phyloP scores from a whole-genome alignment of 2,113 vertebrate species.

The Cyprichromis sp. region DNA sequence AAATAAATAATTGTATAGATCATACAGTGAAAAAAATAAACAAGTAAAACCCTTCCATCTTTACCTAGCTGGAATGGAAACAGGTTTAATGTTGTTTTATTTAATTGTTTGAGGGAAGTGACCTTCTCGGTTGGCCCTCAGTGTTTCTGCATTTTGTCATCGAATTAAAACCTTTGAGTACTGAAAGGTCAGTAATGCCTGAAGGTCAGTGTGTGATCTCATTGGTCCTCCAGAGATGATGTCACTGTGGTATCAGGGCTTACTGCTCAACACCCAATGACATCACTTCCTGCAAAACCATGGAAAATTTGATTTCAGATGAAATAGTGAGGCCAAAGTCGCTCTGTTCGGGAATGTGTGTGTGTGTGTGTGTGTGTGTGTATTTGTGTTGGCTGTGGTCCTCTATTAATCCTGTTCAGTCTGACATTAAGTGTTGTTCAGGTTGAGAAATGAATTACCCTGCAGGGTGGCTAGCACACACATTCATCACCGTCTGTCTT shows the following conservation, averaged over 20 bases:
- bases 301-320: background rate
- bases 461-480: constrained; percentile 15
- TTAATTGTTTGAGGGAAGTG: background rate
- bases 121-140: background rate
- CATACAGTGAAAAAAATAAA: background rate
- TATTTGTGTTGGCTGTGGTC: background rate
- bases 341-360: background rate
- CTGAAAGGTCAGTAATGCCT: background rate
- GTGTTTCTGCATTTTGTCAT: background rate
- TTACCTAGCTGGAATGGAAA: fast-evolving
- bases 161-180: background rate
- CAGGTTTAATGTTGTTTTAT: background rate
- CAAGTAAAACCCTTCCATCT: background rate
- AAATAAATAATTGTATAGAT: background rate
- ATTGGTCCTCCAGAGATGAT: background rate
- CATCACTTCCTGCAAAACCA: constrained; percentile 1
- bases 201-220: background rate
- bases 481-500: constrained; percentile 20
- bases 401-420: constrained; percentile 32
- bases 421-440: constrained; percentile 54
- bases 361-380: background rate
- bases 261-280: background rate
- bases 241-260: background rate
- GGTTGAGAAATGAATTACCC: constrained; percentile 52
- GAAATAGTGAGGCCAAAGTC: background rate